Evolutionary conservation across 2,888 invertebrate species (phyloP).

Genomic region (Octonoba sinensis): DNA sequence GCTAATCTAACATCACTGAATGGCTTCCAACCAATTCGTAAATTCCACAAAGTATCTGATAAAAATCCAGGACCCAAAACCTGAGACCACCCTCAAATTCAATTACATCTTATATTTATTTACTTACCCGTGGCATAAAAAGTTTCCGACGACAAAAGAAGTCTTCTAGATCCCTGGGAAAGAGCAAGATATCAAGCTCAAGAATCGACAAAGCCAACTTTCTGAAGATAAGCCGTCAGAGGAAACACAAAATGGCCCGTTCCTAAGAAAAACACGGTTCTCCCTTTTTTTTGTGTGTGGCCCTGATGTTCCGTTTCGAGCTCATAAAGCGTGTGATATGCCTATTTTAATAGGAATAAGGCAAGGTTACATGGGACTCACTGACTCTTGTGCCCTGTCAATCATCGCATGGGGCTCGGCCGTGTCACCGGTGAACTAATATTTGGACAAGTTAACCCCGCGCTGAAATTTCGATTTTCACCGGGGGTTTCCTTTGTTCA

Average conservation of each 20-base stretch:
- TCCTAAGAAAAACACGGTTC: constrained; percentile 32
- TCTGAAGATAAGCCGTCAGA: constrained; percentile 11
- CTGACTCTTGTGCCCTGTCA: constrained; percentile 33
- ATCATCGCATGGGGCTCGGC: constrained; percentile 18
- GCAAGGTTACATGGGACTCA: constrained; percentile 1
- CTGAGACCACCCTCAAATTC: constrained; percentile 22
- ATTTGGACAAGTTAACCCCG: constrained; percentile 44
- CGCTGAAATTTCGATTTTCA: too few species aligned
- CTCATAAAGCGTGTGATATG: constrained; percentile 45
- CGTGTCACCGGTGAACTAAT: constrained; percentile 45
- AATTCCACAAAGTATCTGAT: too few species aligned
- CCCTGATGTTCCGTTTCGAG: constrained; percentile 19
- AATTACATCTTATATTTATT: neutral
- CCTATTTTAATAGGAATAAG: constrained; percentile 33
- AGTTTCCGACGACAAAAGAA: constrained; percentile 18
- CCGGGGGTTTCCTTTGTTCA: too few species aligned
- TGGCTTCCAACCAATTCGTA: too few species aligned
- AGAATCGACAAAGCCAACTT: constrained; percentile 16
- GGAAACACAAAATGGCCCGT: constrained; percentile 23
- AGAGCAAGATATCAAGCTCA: constrained; percentile 32
- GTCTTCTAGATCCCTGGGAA: constrained; percentile 7
- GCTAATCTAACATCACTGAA: too few species aligned
- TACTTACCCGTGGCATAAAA: too few species aligned
- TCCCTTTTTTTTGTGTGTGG: constrained; percentile 11
- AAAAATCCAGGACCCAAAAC: too few species aligned